Evolutionary conservation across 2,888 invertebrate genomes (phyloP).

Genomic region (Netelia virgata): DNA sequence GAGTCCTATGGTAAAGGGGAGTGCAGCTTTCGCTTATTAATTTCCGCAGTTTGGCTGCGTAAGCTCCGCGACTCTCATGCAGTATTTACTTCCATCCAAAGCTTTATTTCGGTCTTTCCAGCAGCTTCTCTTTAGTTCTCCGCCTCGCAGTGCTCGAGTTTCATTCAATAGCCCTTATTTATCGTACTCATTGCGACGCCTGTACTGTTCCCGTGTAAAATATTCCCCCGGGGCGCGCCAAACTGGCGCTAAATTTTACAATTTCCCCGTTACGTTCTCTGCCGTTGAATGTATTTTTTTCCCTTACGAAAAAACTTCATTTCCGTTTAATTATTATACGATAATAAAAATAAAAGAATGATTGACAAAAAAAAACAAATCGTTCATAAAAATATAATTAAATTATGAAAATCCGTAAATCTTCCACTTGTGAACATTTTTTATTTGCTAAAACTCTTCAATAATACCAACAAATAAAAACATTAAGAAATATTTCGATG

Average conservation of each 20-base stretch:
- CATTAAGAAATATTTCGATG: too few relatives aligned
- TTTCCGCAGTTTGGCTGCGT: background rate
- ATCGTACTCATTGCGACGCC: background rate
- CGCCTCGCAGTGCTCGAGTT: background rate
- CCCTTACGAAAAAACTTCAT: background rate
- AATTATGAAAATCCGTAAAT: too few relatives aligned
- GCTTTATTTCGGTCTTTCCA: background rate
- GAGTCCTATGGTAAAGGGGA: background rate
- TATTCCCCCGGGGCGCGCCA: background rate
- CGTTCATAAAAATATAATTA: too few relatives aligned
- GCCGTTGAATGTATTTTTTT: background rate
- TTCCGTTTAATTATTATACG: background rate
- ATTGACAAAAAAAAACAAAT: too few relatives aligned
- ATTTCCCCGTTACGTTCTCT: background rate
- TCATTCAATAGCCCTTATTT: conserved; percentile 6
- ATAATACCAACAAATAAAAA: too few relatives aligned
- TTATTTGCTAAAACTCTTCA: too few relatives aligned
- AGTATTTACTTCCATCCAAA: background rate
- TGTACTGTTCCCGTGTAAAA: background rate
- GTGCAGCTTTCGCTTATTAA: background rate
- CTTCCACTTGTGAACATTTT: too few relatives aligned
- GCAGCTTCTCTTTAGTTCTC: background rate
- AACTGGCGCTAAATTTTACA: background rate
- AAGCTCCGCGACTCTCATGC: background rate
- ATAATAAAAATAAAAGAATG: too few relatives aligned